Conservation (phyloP, 2,113 vertebrate species). For the Cisticola juncidis region DNA sequence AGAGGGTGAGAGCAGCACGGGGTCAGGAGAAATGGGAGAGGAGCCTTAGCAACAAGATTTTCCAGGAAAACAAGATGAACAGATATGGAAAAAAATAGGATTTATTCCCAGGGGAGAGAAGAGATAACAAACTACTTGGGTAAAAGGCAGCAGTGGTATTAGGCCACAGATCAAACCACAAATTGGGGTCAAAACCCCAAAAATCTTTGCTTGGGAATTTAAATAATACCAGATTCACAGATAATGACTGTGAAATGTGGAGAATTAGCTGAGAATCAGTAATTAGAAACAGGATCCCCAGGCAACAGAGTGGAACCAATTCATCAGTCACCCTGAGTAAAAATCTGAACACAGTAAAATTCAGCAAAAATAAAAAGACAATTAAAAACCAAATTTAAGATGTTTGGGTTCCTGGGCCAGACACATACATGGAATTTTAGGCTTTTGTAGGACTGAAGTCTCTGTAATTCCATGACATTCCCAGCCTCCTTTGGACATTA, state of each 20-base stretch:
- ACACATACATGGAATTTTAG: neutral
- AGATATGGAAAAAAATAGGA: neutral
- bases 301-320: neutral
- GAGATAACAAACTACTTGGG: neutral
- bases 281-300: neutral
- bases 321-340: neutral
- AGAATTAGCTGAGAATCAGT: neutral
- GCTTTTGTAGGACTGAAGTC: neutral
- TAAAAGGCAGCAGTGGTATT: neutral
- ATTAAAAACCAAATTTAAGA: neutral
- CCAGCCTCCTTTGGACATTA: neutral
- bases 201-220: neutral
- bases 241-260: neutral
- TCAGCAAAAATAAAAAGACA: neutral
- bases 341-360: neutral
- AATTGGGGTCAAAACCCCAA: neutral
- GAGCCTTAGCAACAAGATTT: neutral
- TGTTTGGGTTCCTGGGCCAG: fast-evolving
- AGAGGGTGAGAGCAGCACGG: neutral
- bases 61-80: neutral
- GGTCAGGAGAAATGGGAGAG: neutral
- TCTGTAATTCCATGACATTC: fast-evolving
- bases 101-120: neutral
- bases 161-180: neutral
- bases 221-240: neutral